Evolutionary conservation across 1,140 invertebrate species (phyloP), one percentile per base, ranked within the genome.

Genomic region (Panulirus ornatus): DNA sequence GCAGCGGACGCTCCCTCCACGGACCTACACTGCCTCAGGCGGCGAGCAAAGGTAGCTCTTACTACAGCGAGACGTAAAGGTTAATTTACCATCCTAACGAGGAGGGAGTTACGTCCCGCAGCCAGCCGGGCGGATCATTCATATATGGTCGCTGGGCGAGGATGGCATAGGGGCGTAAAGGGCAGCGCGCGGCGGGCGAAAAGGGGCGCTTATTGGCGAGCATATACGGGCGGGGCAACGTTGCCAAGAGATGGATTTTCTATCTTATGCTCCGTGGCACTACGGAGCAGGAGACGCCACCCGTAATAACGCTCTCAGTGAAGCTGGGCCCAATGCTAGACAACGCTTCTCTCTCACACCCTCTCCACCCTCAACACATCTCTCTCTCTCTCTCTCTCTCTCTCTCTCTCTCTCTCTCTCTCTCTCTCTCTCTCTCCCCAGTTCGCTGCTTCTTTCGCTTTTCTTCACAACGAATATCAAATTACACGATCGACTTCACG

Each of bases 121-220:
- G 63, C 14, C 2, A 27, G 82, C 63, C 58, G 66, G 40, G 58
- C 30, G 58, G 82, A 84, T 84, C 82, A 84, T 84, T 84, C 82
- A 84, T 84, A 84, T 84, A 84, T 84, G 82, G 82, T 84, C 63
- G 82, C 58, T 47, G 82, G 82, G 82, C 82, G 82, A 70, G 58
- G 66, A 51, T 19, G 58, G 58, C 63, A 44, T 70, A 73, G 34
- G 82, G 82, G 82, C 58, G 82, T 44, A 84, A 42, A 51, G 58
- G 82, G 66, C 79, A 11, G 40, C 2, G 51, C 16, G 9, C 0
- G 36, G 11, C 38, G 30, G 66, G 38, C 8, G 30, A 84, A 82
- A 73, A 73, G 63, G 82, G 44, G 27, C 40, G 51, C 63, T 70
- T 40, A 30, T 9, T 40, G 44, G 14, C 22, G 58, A 47, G 22